Evolutionary conservation across 2,888 invertebrate genomes (phyloP), one percentile per base, ranked within the genome.

Genomic region (Criorhina ranunculi): DNA sequence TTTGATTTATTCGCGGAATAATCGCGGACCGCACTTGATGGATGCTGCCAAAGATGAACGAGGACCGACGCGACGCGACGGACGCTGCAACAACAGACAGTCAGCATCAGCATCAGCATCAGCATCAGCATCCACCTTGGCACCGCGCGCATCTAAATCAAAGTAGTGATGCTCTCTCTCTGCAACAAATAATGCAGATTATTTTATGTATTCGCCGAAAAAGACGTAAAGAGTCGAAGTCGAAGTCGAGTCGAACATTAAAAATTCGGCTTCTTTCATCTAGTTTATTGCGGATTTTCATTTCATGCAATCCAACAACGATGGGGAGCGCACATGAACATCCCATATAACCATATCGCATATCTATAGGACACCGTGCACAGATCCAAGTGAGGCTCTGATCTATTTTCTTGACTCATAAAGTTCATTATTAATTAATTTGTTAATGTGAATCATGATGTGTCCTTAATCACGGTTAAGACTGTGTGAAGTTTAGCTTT

Each of bases 1-100:
- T 85, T 85, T 85, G 85, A 85, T 85, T 85, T 85, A 85, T 85
- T 85, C 80, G 80, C 80, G 64, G 80, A 85, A 85, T 85, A 80
- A 85, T 80, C 85, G 75, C 62, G 70, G 80, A 76, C 85, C 85
- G 80, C 85, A 80, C 80, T 85, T 85, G 80, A 85, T 80, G 85
- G 85, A 80, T 85, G 85, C 70, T 85, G 85, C 75, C 80, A 76
- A 80, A 80, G 85, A 85, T 70, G 59, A 79, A 70, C 78, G 44
- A 69, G 64, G 51, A 57, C 67, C 62, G 69, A n/a, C n/a, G n/a
- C n/a, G n/a, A n/a, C n/a, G n/a, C n/a, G n/a, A 78, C 57, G 17
- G 24, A 78, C 57, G 17, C 69, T 67, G 80, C 69, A 79, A 64
- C 57, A 75, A 62, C 73, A 77, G 66, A 15, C 44, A 69, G 42